Evolutionary conservation across 2,797 vertebrate genomes (phyloP).

Genomic region (Channallabes apus): DNA sequence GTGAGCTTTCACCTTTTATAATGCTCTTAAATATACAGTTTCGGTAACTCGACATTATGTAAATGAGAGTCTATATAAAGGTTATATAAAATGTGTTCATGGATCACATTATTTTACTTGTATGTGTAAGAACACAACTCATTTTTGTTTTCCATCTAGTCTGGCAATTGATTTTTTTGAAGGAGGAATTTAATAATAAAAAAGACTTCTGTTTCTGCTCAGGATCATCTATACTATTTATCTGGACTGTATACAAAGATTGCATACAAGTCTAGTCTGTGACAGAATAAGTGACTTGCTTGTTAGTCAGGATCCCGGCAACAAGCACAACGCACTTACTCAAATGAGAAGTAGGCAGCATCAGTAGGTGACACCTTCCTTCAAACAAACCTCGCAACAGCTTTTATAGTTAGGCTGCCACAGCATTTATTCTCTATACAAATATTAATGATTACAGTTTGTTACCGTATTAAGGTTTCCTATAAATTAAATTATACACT

Average conservation of each 20-base stretch:
- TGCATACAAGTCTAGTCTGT: slow-evolving; percentile 5
- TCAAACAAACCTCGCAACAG: neutral
- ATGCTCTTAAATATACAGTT: neutral
- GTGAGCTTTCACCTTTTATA: neutral
- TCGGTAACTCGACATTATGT: neutral
- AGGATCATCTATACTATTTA: slow-evolving; percentile 24
- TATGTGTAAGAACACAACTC: neutral
- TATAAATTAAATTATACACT: too few species aligned
- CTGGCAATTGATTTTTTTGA: neutral
- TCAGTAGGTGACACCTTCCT: slow-evolving; percentile 11
- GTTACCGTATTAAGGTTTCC: neutral
- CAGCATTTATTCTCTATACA: neutral
- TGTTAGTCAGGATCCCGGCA: slow-evolving; percentile 28
- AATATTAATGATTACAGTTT: neutral
- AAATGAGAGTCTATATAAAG: neutral
- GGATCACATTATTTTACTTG: neutral
- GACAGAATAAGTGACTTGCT: slow-evolving; percentile 11
- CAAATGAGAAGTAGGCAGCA: neutral
- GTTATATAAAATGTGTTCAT: neutral
- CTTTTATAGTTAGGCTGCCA: neutral
- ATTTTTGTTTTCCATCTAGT: slow-evolving; percentile 4
- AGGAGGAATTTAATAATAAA: neutral
- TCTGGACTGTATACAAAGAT: slow-evolving; percentile 14
- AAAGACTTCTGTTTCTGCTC: neutral
- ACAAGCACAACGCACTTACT: slow-evolving; percentile 27